phyloP scores from a whole-genome alignment of 2,888 invertebrate species.

The Odontocolon sp. region DNA sequence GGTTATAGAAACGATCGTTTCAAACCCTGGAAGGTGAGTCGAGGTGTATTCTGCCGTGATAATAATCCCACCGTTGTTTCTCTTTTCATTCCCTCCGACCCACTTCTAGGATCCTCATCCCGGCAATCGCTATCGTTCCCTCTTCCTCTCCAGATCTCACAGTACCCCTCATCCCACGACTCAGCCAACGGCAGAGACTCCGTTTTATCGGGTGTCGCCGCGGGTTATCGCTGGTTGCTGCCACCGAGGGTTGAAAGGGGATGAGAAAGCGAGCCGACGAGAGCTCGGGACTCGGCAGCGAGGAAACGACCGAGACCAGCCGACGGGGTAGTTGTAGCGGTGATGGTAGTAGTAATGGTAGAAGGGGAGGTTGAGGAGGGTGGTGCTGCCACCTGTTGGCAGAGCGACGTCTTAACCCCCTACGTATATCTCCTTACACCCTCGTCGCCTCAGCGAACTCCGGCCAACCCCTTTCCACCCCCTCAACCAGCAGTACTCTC shows the following conservation, averaged over 20 bases:
- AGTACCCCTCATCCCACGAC: conserved; percentile 55
- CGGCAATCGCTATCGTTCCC: conserved; percentile 66
- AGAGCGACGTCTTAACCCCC: conserved; percentile 79
- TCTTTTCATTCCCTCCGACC: conserved; percentile 71
- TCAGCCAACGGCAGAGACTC: conserved; percentile 63
- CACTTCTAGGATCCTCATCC: conserved; percentile 68
- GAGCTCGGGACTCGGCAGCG: conserved; percentile 44
- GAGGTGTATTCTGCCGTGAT: conserved; percentile 70
- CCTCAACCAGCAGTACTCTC: conserved; percentile 52
- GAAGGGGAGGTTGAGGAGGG: conserved; percentile 68
- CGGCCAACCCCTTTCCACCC: conserved; percentile 54
- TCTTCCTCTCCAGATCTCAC: conserved; percentile 20
- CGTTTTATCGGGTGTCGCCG: conserved; percentile 81
- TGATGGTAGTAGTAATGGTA: conserved; percentile 11
- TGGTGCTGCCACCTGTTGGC: conserved; percentile 80
- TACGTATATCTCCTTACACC: conserved; percentile 63
- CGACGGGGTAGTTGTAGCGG: conserved; percentile 26
- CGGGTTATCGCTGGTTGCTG: conserved; percentile 80
- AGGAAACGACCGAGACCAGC: conserved; percentile 38
- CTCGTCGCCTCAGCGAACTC: conserved; percentile 56
- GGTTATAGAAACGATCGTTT: conserved; percentile 52
- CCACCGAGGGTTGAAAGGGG: conserved; percentile 74
- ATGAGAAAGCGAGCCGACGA: conserved; percentile 58
- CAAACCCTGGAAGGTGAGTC: conserved; percentile 47
- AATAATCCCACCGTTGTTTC: conserved; percentile 78